Percentiles rank a stretch among this genome's conserved stretches.
These are phyloP conservation scores for Struthidea cinerea DNA, from an alignment of 2,113 vertebrate genomes.

Conservation along the genomic window DNA sequence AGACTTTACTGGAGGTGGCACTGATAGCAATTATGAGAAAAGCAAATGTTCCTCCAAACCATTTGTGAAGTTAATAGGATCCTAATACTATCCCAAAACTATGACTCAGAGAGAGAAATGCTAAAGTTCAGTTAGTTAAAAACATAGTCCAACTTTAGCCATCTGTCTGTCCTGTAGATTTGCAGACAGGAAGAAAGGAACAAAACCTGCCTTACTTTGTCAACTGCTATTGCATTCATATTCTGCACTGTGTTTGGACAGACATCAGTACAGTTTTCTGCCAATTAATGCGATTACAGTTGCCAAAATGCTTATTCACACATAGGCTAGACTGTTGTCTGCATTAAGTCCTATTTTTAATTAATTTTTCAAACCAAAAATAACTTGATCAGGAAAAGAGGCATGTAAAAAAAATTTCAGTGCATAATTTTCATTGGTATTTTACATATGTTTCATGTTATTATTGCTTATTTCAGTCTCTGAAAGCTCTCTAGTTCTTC, in stretches of 20 bases:
- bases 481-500: not conserved
- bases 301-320: not conserved
- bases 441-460: not conserved
- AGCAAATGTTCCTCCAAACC: not conserved
- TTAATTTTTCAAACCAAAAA: not conserved
- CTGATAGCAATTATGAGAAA: not conserved
- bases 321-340: not conserved
- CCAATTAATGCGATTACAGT: not conserved
- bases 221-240: not conserved
- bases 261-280: not conserved
- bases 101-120: not conserved
- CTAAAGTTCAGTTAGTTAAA: not conserved
- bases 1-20: not conserved
- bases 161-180: not conserved
- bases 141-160: not conserved
- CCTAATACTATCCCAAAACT: not conserved
- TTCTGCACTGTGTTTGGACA: not conserved
- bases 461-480: not conserved
- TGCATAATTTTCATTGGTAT: not conserved
- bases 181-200: not conserved
- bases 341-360: not conserved
- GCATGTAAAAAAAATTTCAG: not conserved
- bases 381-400: not conserved
- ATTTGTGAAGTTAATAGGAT: not conserved
- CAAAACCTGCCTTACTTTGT: not conserved